Evolutionary conservation across 2,113 vertebrate species (phyloP), one percentile per base, ranked within the genome.

Genomic region (Lophochroa leadbeateri): DNA sequence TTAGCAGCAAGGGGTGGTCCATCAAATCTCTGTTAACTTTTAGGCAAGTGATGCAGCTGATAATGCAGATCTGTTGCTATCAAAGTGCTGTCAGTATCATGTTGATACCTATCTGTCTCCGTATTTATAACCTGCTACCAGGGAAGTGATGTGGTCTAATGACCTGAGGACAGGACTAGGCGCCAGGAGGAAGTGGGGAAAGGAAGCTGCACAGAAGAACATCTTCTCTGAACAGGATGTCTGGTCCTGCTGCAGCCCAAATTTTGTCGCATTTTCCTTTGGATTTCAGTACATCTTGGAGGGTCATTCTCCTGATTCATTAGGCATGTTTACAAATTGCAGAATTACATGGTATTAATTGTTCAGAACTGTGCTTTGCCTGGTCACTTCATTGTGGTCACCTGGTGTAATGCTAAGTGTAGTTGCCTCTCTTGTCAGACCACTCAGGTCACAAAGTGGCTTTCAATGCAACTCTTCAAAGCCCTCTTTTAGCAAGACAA

Each of bases 161-260:
- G 95, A 95, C 93, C 87, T 87, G 91, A 91, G 95, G 81, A 94
- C 70, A 70, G 87, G 53, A 96, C 78, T 69, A 84, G 82, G 81
- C 89, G 94, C 95, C 94, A 97, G 96, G 91, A 96, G 96, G 96
- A 97, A 96, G 94, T 91, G 75, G 44, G 67, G 78, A 97, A 94
- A 97, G 94, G 95, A 97, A 96, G 61, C 90, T 95, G 91, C 90
- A 95, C 78, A 93, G 96, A 72, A 90, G 95, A 96, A 76, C 94
- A 91, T 50, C 93, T 96, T 95, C 83, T 94, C 84, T 95, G 94
- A 96, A 96, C 94, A 97, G 95, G 96, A 96, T 96, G 81, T 95
- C 94, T 97, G 93, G 84, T 94, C 70, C n/a, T 90, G 63, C 82
- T 91, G 70, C 75, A 72, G 95, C 75, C 87, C 85, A 91, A 96